phyloP scores from a whole-genome alignment of 2,797 vertebrate genomes.

The Oreortyx pictus region DNA sequence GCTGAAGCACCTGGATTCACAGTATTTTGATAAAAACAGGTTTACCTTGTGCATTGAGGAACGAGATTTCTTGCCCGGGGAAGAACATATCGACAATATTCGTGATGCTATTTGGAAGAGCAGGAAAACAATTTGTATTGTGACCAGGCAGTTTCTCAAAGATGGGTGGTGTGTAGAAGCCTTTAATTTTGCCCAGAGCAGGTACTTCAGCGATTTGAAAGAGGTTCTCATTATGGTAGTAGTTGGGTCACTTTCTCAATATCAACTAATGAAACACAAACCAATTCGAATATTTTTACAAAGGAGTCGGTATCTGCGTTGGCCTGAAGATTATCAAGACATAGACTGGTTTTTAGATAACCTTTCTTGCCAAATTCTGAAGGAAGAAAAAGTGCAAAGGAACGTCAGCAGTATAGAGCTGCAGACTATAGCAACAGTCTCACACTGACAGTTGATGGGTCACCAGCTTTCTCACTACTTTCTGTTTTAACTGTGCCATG shows the following conservation, averaged over 20 bases:
- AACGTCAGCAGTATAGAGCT: constrained; percentile 2
- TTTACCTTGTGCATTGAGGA: constrained; percentile 91
- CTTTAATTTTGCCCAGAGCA: constrained; percentile 86
- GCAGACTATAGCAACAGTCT: constrained; percentile 27
- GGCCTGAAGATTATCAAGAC: constrained; percentile 92
- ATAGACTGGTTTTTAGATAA: constrained; percentile 87
- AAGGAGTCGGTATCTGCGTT: constrained; percentile 82
- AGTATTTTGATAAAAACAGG: constrained; percentile 85
- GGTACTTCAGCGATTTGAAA: constrained; percentile 82
- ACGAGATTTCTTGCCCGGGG: constrained; percentile 90
- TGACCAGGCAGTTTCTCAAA: constrained; percentile 89
- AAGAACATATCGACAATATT: constrained; percentile 88
- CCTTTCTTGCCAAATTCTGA: constrained; percentile 82
- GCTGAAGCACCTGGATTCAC: constrained; percentile 84
- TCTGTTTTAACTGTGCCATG: neutral
- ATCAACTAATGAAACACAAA: constrained; percentile 84
- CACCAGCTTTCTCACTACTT: neutral
- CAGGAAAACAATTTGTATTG: constrained; percentile 87
- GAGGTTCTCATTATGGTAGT: constrained; percentile 87
- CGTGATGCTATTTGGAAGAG: constrained; percentile 88
- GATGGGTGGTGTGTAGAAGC: constrained; percentile 94
- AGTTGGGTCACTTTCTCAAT: constrained; percentile 84
- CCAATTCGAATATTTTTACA: constrained; percentile 83
- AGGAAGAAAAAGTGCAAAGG: constrained; percentile 73
- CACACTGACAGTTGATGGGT: neutral